Conservation (phyloP, 2,113 vertebrate genomes). For the Siphamia tubifer region DNA sequence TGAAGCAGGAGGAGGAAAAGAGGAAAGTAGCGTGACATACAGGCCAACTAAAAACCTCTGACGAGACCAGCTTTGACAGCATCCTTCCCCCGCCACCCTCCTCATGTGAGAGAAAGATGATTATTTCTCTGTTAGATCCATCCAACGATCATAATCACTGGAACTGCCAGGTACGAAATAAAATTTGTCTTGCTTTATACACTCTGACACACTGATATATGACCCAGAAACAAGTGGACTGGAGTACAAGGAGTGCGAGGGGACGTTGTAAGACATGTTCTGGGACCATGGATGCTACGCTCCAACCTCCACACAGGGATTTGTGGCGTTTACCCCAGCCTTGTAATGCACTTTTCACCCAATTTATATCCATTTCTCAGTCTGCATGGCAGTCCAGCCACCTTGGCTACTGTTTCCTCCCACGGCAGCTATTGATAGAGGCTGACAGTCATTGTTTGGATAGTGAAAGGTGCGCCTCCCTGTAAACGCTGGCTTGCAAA, state of each 20-base stretch:
- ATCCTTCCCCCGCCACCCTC: slow-evolving; percentile 4
- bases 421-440: slow-evolving; percentile 62
- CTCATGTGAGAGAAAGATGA: slow-evolving; percentile 5
- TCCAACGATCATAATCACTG: not conserved
- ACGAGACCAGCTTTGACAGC: slow-evolving; percentile 40
- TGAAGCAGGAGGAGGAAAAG: slow-evolving; percentile 37
- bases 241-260: slow-evolving; percentile 7
- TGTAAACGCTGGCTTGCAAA: slow-evolving; percentile 84
- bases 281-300: slow-evolving; percentile 2
- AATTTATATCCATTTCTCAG: slow-evolving; percentile 52
- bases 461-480: slow-evolving; percentile 81
- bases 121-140: slow-evolving; percentile 4
- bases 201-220: slow-evolving; percentile 3
- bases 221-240: slow-evolving; percentile 17
- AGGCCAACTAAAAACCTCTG: slow-evolving; percentile 42
- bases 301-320: slow-evolving; percentile 23
- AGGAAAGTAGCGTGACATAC: slow-evolving; percentile 53
- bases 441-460: slow-evolving; percentile 65
- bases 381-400: slow-evolving; percentile 15
- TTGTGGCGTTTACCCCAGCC: slow-evolving; percentile 30
- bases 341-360: slow-evolving; percentile 40
- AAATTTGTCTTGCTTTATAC: not conserved
- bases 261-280: slow-evolving; percentile 24
- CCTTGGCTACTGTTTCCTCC: slow-evolving; percentile 52
- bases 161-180: slow-evolving; percentile 36